Base-by-base conservation (phyloP, 2,888 invertebrate genomes). In the Slavum lentiscoides region DNA sequence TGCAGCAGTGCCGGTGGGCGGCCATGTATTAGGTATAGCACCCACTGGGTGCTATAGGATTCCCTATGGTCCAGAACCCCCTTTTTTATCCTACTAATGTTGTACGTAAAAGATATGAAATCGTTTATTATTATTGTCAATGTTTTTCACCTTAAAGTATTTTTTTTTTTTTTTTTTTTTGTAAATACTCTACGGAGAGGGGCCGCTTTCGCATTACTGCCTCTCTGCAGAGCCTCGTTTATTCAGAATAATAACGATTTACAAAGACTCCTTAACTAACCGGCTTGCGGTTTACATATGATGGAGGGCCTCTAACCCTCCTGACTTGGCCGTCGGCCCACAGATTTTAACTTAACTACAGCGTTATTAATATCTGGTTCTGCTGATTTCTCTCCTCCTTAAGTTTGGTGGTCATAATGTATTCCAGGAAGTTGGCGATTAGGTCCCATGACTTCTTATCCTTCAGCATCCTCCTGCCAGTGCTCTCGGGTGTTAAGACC, bases 171-270 rank as follows among this genome's bases (percentile, higher is more conserved):
- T 61, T 61, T 61, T 61, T 23, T 21, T n/a, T n/a, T n/a, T n/a
- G n/a, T n/a, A n/a, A n/a, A n/a, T n/a, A n/a, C n/a, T n/a, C n/a
- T n/a, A n/a, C 9, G 23, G 61, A 21, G 61, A 61, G 23, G 61
- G 61, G 13, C 61, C 23, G 23, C 61, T 61, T 61, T 21, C 23
- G 61, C 61, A 61, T 61, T 61, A 61, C 61, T 61, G 61, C 61
- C 21, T 61, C 61, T 21, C 61, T 23, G 23, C 61, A 23, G 61
- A 61, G 23, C 7, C 61, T 61, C 23, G 61, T 61, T 61, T 61
- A 61, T 61, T 61, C 15, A 58, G 19, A 5, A 23, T 61, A 61
- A 6, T n/a, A 59, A 61, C 61, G 7, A 61, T 61, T n/a, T 61
- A 61, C 61, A 61, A 23, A 23, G 23, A 21, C 23, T 61, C 61